Conservation (phyloP, 2,888 invertebrate genomes). For the Frankliniella intonsa region DNA sequence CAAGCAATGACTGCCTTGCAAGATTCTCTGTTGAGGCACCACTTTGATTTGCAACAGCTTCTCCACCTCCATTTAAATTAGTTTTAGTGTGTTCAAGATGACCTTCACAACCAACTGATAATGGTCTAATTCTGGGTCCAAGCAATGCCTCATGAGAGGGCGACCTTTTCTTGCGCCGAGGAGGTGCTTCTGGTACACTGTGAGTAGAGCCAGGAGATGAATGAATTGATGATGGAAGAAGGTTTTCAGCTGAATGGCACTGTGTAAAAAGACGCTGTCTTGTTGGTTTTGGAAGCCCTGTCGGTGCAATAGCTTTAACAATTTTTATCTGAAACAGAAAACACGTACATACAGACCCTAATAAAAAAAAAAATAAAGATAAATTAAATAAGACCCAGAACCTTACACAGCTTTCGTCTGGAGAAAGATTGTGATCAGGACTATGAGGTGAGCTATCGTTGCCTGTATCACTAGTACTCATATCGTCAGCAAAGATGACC, state of each 20-base stretch:
- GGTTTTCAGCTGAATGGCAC: conserved; percentile 12
- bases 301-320: neutral
- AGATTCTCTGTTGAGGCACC: conserved; percentile 58
- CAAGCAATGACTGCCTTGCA: conserved; percentile 68
- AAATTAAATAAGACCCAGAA: neutral
- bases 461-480: conserved; percentile 4
- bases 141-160: conserved; percentile 43
- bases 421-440: neutral
- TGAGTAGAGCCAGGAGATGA: conserved; percentile 37
- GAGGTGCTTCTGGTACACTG: conserved; percentile 40
- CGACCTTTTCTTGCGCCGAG: conserved; percentile 41
- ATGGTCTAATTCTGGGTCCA: neutral
- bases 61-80: conserved; percentile 41
- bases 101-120: conserved; percentile 6
- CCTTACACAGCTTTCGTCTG: neutral
- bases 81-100: neutral
- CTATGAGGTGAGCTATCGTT: neutral
- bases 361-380: neutral
- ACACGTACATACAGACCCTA: neutral
- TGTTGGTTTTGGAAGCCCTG: neutral
- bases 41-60: conserved; percentile 40
- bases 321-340: no score
- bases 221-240: conserved; percentile 22
- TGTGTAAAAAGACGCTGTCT: neutral
- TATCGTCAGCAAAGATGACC: conserved; percentile 4